These are phyloP conservation scores for Pantherophis guttatus DNA, from an alignment of 2,113 vertebrate genomes.

Conservation along the genomic window DNA sequence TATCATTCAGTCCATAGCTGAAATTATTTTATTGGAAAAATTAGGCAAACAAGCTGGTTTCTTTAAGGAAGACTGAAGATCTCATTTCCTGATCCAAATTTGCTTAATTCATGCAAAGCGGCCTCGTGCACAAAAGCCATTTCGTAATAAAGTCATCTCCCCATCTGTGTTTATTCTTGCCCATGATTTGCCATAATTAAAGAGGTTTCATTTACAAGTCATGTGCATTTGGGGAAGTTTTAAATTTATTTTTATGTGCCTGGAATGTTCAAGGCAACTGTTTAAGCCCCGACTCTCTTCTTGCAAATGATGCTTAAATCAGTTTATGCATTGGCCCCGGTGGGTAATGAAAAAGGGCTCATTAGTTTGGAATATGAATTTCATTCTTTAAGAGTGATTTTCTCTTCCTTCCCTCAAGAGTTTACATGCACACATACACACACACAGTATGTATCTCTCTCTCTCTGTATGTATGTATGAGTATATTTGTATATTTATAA, in stretches of 20 bases:
- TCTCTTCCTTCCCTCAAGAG: neutral
- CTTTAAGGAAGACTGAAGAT: neutral
- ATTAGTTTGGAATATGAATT: neutral
- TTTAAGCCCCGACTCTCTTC: neutral
- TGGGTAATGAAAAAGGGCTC: slow-evolving; percentile 1
- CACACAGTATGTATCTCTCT: too few species aligned
- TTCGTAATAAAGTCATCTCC: slow-evolving; percentile 2
- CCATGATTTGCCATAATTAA: slow-evolving; percentile 20
- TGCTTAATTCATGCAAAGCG: neutral
- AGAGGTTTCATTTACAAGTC: neutral
- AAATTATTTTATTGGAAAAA: neutral
- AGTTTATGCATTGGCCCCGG: neutral
- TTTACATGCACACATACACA: neutral
- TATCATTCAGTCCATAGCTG: neutral
- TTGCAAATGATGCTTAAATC: slow-evolving; percentile 1
- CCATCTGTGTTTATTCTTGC: neutral
- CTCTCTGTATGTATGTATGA: too few species aligned
- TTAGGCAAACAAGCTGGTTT: neutral
- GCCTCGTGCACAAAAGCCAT: slow-evolving; percentile 18
- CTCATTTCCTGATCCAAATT: neutral
- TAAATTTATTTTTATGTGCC: slow-evolving; percentile 2
- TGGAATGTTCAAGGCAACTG: slow-evolving; percentile 1
- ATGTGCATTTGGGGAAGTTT: slow-evolving; percentile 13
- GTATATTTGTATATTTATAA: too few species aligned
- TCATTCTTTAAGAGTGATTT: too few species aligned